Evolutionary conservation across 2,113 vertebrate genomes (phyloP).

Genomic region (Sander vitreus): DNA sequence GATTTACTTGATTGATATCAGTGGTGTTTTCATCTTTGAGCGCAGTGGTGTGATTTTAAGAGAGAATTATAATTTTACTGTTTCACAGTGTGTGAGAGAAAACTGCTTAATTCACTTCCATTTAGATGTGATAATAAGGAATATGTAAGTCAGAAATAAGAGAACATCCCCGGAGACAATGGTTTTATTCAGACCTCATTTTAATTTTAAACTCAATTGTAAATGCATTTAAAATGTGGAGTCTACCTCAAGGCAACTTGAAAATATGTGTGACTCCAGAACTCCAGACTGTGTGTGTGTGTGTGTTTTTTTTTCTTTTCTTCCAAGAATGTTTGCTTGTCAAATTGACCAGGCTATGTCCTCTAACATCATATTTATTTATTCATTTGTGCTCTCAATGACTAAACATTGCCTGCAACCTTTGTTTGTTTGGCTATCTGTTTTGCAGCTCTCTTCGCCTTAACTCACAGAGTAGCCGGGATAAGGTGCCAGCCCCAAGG

Average conservation of each 20-base stretch:
- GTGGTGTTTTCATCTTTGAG: slow-evolving; percentile 11
- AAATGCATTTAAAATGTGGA: not conserved
- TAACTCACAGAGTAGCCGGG: slow-evolving; percentile 98
- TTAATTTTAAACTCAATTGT: slow-evolving; percentile 15
- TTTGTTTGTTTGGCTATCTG: slow-evolving; percentile 95
- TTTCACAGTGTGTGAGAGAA: not conserved
- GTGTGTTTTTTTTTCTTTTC: not conserved
- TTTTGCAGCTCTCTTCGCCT: slow-evolving; percentile 99
- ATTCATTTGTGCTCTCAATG: slow-evolving; percentile 51
- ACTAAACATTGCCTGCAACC: slow-evolving; percentile 73
- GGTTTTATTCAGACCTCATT: not conserved
- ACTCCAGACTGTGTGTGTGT: slow-evolving; percentile 33
- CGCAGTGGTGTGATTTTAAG: slow-evolving; percentile 2
- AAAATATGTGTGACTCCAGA: slow-evolving; percentile 74
- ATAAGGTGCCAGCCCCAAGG: slow-evolving; percentile 98
- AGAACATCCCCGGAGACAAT: not conserved
- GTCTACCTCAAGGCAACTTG: not conserved
- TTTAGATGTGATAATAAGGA: slow-evolving; percentile 11
- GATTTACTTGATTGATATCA: slow-evolving; percentile 9
- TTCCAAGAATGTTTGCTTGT: slow-evolving; percentile 78
- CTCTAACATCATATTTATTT: slow-evolving; percentile 84
- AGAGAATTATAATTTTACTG: not conserved
- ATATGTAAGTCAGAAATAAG: slow-evolving; percentile 6
- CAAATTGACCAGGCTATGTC: slow-evolving; percentile 88
- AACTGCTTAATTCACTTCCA: not conserved